A percentile compares a stretch with the other conserved stretches of the same genome.
These are phyloP conservation scores for Tolmerus cingulatus DNA, from an alignment of 2,888 invertebrate species.

Conservation along the genomic window DNA sequence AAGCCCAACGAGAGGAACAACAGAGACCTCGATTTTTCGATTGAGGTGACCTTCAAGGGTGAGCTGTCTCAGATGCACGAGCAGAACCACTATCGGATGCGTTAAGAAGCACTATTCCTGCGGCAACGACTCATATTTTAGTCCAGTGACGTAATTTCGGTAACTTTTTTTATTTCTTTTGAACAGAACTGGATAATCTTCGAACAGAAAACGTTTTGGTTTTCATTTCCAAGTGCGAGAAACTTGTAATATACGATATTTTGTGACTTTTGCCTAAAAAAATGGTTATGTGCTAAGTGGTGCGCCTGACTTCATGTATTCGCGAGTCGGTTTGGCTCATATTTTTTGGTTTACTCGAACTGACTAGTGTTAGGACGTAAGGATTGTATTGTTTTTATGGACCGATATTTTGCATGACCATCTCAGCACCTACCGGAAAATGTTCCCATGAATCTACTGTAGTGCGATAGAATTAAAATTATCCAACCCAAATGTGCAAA, in stretches of 20 bases:
- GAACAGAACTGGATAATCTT: not conserved
- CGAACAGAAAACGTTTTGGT: not conserved
- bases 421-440: not conserved
- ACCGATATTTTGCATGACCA: constrained; percentile 1
- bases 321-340: not conserved
- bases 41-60: constrained; percentile 92
- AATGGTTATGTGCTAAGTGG: not conserved
- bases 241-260: not conserved
- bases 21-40: constrained; percentile 94
- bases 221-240: constrained; percentile 13
- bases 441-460: not conserved
- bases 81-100: constrained; percentile 89
- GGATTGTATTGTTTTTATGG: not conserved
- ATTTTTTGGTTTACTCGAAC: not conserved
- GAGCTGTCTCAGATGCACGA: constrained; percentile 86
- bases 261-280: constrained; percentile 3
- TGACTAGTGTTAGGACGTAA: not conserved
- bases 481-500: constrained; percentile 10
- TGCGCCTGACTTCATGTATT: not conserved
- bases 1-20: constrained; percentile 96
- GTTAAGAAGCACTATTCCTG: constrained; percentile 66
- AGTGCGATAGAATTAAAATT: not conserved
- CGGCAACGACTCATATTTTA: not conserved
- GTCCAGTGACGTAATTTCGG: constrained; percentile 14
- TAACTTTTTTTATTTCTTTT: not conserved